Percentiles rank a stretch among this genome's conserved stretches.
phyloP scores from a whole-genome alignment of 2,113 vertebrate genomes.

The Lepus timidus region DNA sequence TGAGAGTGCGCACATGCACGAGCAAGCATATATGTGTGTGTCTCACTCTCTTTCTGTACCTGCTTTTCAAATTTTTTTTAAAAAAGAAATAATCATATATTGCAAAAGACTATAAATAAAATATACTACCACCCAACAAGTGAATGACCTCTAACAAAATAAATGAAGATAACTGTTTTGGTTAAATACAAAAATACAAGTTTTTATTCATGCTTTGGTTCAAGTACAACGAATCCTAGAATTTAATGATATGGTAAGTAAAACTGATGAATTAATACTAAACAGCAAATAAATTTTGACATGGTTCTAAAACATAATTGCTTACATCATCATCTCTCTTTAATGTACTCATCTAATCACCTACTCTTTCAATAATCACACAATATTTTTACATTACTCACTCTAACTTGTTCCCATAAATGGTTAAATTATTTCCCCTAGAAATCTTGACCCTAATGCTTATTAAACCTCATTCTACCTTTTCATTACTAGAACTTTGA shows the following conservation, averaged over 20 bases:
- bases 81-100: neutral
- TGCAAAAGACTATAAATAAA: neutral
- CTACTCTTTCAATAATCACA: neutral
- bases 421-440: slow-evolving; percentile 55
- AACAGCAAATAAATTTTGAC: neutral
- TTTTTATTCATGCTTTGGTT: neutral
- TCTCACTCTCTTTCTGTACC: too few relatives aligned
- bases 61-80: neutral
- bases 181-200: neutral
- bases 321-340: neutral
- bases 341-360: neutral
- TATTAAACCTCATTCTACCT: slow-evolving; percentile 20
- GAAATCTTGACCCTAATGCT: neutral
- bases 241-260: neutral
- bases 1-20: too few relatives aligned
- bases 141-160: neutral
- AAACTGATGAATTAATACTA: neutral
- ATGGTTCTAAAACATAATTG: neutral
- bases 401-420: slow-evolving; percentile 38
- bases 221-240: neutral
- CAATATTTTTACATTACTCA: neutral
- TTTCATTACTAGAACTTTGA: slow-evolving; percentile 57
- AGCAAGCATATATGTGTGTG: too few relatives aligned
- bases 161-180: neutral
- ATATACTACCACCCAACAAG: neutral